Base-by-base conservation (phyloP, 2,797 vertebrate species). In the Acomys russatus region DNA sequence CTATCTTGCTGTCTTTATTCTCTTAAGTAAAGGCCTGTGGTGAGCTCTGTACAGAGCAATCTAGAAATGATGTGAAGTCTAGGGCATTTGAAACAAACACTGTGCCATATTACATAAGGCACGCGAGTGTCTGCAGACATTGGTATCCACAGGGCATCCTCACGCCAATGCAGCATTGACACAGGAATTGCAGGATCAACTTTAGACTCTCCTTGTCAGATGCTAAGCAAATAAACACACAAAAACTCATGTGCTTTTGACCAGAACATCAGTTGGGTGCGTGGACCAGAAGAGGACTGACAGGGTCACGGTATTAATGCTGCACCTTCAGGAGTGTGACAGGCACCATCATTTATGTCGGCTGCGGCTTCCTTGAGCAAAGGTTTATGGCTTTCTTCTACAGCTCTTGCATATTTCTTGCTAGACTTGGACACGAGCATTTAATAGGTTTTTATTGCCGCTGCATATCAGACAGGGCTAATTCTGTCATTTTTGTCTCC, bases 361-460 rank as follows among this genome's bases (percentile, higher is more conserved):
- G 79, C 35, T 71, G 73, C 10, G 28, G 44, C 28, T 93, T 93
- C 61, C 64, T 91, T 56, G 23, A 80, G 71, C 38, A 78, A 92
- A 30, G 11, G 82, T 96, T 79, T 49, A 33, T 73, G 51, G 38
- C 77, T 94, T 56, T 91, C 49, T 85, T 86, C 25, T 63, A 66
- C 11, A 44, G 35, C 30, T 49, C 88, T 80, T 90, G 33, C 22
- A 61, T 73, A 49, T 94, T 92, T 95, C 90, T 91, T 83, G 14
- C 88, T 90, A 38, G 44, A 89, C 44, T 51, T 71, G 35, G 82
- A 30, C 30, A 30, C 9, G 33, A 44, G 9, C 10, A 80, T 77
- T 76, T 88, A 90, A 80, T 61, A 82, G 38, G 66, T 84, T 93
- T 94, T 96, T 86, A 82, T 82, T 92, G 49, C 23, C 78, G 8